Base-by-base conservation (phyloP, 1,140 invertebrate species). In the Scaptomyza pallida region DNA sequence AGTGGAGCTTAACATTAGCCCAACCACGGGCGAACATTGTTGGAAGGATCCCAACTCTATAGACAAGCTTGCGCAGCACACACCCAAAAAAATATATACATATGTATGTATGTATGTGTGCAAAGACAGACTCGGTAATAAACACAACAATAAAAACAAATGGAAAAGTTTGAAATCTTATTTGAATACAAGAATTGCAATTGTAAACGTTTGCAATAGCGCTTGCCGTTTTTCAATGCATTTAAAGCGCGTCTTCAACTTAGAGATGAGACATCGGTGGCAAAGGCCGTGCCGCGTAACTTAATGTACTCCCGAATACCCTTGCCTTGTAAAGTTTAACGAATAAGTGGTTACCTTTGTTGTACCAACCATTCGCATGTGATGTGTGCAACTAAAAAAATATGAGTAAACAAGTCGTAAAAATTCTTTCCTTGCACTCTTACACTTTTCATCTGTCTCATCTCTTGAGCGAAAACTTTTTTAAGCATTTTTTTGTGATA, bases 121-220 rank as follows among this genome's bases (percentile, higher is more conserved):
- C 21, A 51, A 40, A 64, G 60, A 48, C 21, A 70, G 35, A 63
- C 60, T 56, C 67, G 60, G 50, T 56, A 48, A 55, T 63, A 81
- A 81, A 65, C 81, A 81, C 70, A 78, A 77, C 69, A 78, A 82
- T 57, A 70, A 55, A 30, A 51, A 47, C 43, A 52, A 59, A 72
- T 43, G 51, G 16, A 40, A 45, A 72, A 63, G 33, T 63, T 72
- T 56, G 12, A 75, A 44, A 57, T 57, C 10, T 51, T 37, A 51
- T 51, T 13, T 13, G 40, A 55, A 79, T 17, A 52, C 37, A 63
- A 74, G 19, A 52, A 35, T 40, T 51, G 64, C 15, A 63, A 62
- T 37, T 56, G 65, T 15, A 41, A 30, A 15, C n/a, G 23, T 45
- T 12, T 55, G 37, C 5, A 35, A 23, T 43, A 44, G 44, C 60